Conservation (phyloP, 2,113 vertebrate species). For the Eidolon helvum region DNA sequence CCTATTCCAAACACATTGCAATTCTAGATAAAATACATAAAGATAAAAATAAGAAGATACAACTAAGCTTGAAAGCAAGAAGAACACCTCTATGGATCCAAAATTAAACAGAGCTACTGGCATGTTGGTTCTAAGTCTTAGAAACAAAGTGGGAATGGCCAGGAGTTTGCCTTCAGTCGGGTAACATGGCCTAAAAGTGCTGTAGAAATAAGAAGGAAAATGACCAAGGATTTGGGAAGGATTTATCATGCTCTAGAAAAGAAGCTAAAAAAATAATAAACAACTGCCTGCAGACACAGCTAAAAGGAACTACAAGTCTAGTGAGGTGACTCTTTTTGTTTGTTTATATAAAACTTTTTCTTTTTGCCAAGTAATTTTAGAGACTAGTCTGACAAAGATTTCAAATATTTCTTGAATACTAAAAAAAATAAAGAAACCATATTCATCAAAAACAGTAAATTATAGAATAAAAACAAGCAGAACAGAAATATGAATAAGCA, state of each 20-base stretch:
- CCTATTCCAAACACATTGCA: background rate
- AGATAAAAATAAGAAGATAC: background rate
- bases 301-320: background rate
- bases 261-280: background rate
- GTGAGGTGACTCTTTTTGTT: background rate
- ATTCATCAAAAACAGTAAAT: background rate
- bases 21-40: background rate
- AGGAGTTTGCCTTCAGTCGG: background rate
- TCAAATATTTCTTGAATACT: background rate
- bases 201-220: background rate
- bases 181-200: background rate
- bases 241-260: background rate
- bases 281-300: background rate
- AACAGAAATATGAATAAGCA: background rate
- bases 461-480: background rate
- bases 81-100: background rate
- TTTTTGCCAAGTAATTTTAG: background rate
- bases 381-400: background rate
- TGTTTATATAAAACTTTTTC: background rate
- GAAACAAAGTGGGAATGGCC: background rate
- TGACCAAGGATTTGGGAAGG: background rate
- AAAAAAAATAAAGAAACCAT: background rate
- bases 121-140: background rate
- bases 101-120: background rate
- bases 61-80: background rate